Conservation (phyloP, 2,113 vertebrate species). For the Rhadina sibilatrix region DNA sequence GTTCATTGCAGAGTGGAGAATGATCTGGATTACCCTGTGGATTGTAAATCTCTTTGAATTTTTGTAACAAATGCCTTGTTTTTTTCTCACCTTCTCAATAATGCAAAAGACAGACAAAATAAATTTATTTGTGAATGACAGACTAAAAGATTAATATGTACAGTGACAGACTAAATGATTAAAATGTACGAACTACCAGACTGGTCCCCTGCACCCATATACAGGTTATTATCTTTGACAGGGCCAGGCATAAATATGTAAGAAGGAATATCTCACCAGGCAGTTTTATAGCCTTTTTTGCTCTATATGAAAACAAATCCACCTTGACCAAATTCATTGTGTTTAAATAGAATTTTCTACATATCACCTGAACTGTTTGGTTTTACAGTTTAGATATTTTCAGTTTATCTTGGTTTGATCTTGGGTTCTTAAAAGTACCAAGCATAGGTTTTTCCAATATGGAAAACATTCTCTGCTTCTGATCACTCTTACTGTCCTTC, state of each 20-base stretch:
- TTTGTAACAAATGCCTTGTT: neutral
- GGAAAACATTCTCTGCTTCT: neutral
- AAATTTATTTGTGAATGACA: neutral
- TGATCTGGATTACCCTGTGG: neutral
- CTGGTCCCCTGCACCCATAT: neutral
- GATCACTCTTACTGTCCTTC: neutral
- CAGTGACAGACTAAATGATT: neutral
- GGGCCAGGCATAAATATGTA: neutral
- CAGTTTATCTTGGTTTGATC: neutral
- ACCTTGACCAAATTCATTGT: neutral
- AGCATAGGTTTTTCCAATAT: neutral
- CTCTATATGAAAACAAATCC: neutral
- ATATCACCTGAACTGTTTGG: neutral
- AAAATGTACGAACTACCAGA: neutral
- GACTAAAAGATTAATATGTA: neutral
- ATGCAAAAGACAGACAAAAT: neutral
- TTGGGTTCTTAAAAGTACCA: neutral
- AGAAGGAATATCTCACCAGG: neutral
- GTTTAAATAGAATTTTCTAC: neutral
- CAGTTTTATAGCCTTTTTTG: neutral
- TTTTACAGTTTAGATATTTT: neutral
- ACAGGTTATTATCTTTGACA: neutral
- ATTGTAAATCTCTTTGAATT: neutral
- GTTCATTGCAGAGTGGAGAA: neutral
- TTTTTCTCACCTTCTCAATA: neutral